Evolutionary conservation across 2,113 vertebrate species (phyloP).

Genomic region (Ranitomeya imitator): DNA sequence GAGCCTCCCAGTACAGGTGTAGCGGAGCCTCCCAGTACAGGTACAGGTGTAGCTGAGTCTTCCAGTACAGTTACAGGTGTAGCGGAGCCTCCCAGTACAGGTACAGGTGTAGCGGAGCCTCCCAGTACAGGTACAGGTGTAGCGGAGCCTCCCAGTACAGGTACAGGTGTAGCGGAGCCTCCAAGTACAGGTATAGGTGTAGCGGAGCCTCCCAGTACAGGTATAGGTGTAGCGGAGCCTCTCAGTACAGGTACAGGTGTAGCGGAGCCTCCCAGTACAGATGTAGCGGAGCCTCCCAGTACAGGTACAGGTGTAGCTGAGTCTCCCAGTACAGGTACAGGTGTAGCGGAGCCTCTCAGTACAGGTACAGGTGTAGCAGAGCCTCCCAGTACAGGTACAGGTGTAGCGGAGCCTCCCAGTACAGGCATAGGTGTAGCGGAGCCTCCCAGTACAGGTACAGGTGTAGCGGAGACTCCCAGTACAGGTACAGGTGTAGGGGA

Average conservation of each 20-base stretch:
- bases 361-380: neutral
- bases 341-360: neutral
- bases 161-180: neutral
- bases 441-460: too few relatives aligned
- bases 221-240: neutral
- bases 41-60: neutral
- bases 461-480: neutral
- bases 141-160: too few relatives aligned
- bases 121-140: neutral
- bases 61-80: neutral
- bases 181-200: neutral
- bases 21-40: too few relatives aligned
- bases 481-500: neutral
- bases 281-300: neutral
- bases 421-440: neutral
- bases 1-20: neutral
- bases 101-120: neutral
- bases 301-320: neutral
- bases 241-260: neutral
- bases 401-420: neutral
- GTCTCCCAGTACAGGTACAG: too few relatives aligned
- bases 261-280: too few relatives aligned
- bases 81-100: too few relatives aligned
- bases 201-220: too few relatives aligned
- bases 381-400: too few relatives aligned